Evolutionary conservation across 1,140 invertebrate species (phyloP), one percentile per base, ranked within the genome.

Genomic region (Acarapis woodi): DNA sequence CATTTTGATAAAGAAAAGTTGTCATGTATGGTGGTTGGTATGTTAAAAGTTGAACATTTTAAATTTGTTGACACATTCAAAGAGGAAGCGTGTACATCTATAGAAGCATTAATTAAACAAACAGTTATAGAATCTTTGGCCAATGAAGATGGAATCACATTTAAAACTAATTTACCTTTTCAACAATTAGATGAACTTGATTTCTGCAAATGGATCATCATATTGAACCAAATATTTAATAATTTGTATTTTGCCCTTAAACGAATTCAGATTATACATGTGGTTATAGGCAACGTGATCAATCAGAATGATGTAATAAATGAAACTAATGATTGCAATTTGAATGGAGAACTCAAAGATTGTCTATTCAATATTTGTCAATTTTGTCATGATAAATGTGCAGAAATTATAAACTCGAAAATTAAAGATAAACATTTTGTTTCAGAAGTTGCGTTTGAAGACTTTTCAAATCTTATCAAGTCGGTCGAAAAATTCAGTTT

Each of bases 301-400:
- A n/a, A 22, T 14, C 21, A 42, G 14, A 28, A 37, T 38, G 9
- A 24, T 20, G 48, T 73, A 49, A 62, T 83, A 35, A 65, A 65
- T 4, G 53, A 62, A 10, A 66, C 65, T 35, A 77, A 85, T 45
- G 62, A 73, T 44, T 48, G 51, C 20, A 62, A 65, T 36, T 62
- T 82, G 8, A 62, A 61, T 19, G 58, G 56, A 3, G 72, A 71
- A 51, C 56, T 90, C 32, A 63, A 65, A 41, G 71, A 79, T 42
- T 63, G 83, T 49, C 57, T 87, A 2, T 62, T 61, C 34, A 67
- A 68, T 3, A 62, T 83, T 19, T 82, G 77, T 54, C 74, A 90
- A 57, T 82, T 82, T 54, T 79, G 78, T 43, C 76, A 87, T 54
- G 80, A 88, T 52, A 60, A 74, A 44, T 71, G 79, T 58, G 77